Evolutionary conservation across 2,113 vertebrate species (phyloP), one percentile per base, ranked within the genome.

Genomic region (Myanophis thanlyinensis): DNA sequence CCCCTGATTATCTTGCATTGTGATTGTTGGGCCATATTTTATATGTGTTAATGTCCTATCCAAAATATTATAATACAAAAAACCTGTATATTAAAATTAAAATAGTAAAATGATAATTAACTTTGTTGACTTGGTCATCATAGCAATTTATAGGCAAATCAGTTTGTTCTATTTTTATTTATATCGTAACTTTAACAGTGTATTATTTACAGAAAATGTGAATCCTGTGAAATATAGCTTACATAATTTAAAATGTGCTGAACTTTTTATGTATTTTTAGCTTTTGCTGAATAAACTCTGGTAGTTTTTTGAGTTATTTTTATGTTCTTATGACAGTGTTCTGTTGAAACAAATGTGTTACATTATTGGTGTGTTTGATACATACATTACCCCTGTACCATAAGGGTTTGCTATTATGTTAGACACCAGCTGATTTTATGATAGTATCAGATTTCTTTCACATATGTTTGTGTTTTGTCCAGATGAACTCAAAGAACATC

Each of bases 391-490:
- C 96, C 94, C 97, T 97, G 95, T 97, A 97, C 97, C 97, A 97
- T 98, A 98, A 97, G 98, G 97, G 96, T 96, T 96, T 96, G 97
- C 97, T 96, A 96, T 98, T 97, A 97, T 97, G 97, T 97, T 97
- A 98, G 97, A 95, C 95, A 97, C 95, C 96, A 97, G 96, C 97
- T 98, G 98, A 98, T 98, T 98, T 95, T 0, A 80, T 95, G 97
- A 98, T 98, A 97, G 98, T 97, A 97, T 98, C 97, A 96, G 93
- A 97, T 98, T 98, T 98, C 98, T 97, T 97, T 97, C 97, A 97
- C 98, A 98, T 98, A 98, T 98, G 98, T 97, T 97, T 98, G 92
- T 98, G 97, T 97, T 98, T 98, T 97, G 97, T 97, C 95, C 97
- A 97, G 97, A 98, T 98, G 97, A 98, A 97, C 97, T 95, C 93